Evolutionary conservation across 2,888 invertebrate genomes (phyloP).

Genomic region (Cryptus viduatorius): DNA sequence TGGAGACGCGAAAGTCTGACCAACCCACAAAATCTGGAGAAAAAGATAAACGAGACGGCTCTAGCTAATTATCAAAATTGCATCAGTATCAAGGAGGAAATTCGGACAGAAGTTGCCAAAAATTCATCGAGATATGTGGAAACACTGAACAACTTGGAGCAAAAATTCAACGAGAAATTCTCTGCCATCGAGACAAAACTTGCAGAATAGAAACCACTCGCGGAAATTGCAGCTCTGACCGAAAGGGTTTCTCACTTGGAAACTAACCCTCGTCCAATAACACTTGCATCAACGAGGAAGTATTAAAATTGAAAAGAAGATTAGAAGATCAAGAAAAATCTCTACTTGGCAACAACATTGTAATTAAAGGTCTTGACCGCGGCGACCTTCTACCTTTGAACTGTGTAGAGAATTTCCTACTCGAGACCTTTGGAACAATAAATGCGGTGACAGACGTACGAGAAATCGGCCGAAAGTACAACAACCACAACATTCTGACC

Average conservation of each 20-base stretch:
- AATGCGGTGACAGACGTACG: background rate
- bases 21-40: no score
- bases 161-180: background rate
- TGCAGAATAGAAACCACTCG: background rate
- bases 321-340: background rate
- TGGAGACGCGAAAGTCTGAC: no score
- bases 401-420: no score
- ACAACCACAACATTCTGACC: background rate
- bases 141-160: background rate
- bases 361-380: background rate
- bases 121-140: no score
- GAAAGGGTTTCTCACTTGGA: background rate
- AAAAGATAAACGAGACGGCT: no score
- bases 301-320: background rate
- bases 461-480: background rate
- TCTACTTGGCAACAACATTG: background rate
- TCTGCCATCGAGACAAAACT: background rate
- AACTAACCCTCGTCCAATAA: background rate
- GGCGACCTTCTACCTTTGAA: background rate
- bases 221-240: background rate
- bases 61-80: no score
- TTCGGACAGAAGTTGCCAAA: no score
- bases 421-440: background rate
- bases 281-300: background rate
- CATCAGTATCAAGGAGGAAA: no score